phyloP scores from a whole-genome alignment of 2,888 invertebrate species.

The Uropetala carovei region DNA sequence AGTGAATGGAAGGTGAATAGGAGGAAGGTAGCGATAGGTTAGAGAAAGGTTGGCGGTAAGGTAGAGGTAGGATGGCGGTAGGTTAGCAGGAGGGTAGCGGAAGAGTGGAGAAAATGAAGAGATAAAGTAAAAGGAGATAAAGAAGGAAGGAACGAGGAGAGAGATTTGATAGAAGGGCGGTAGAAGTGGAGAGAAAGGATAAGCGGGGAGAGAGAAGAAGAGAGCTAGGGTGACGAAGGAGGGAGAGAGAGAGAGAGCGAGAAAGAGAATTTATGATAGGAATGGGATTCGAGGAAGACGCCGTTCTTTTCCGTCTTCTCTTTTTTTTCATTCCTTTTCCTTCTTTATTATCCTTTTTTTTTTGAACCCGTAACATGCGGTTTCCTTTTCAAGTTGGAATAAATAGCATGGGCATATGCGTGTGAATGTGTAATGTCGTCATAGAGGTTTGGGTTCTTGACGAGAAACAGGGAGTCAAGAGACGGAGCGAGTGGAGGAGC shows the following conservation, averaged over 20 bases:
- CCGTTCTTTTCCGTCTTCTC: not conserved
- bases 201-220: not conserved
- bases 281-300: constrained; percentile 13
- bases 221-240: not conserved
- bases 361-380: not conserved
- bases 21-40: not conserved
- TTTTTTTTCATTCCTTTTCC: not conserved
- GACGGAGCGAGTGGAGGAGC: not conserved
- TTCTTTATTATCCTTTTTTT: not conserved
- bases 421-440: constrained; percentile 40
- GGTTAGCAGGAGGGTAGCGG: too few relatives aligned
- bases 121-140: not conserved
- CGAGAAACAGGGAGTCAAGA: not conserved
- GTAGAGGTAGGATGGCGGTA: not conserved
- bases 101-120: not conserved
- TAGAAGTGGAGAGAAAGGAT: not conserved
- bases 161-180: not conserved
- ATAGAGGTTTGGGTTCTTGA: not conserved
- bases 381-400: constrained; percentile 34
- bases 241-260: not conserved
- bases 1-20: too few relatives aligned
- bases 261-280: not conserved
- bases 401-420: constrained; percentile 33
- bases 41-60: not conserved
- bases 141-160: not conserved